Conservation (phyloP, 2,888 invertebrate genomes). For the Troides oblongomaculatus region DNA sequence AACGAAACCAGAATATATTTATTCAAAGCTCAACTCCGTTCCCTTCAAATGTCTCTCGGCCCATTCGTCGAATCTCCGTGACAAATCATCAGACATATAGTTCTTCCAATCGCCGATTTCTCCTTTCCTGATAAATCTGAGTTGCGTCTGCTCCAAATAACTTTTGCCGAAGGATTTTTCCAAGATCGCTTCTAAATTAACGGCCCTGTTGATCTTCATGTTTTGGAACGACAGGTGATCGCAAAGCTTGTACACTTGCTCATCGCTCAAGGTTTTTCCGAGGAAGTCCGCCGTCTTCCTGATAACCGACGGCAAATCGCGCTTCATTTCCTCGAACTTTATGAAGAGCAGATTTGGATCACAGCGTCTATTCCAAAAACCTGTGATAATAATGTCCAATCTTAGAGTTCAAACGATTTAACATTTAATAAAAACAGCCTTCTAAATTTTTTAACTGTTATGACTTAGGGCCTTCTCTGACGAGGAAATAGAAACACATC, state of each 20-base stretch:
- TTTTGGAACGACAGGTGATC: slow-evolving; percentile 88
- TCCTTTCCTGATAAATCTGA: slow-evolving; percentile 87
- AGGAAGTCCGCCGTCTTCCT: slow-evolving; percentile 86
- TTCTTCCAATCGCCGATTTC: slow-evolving; percentile 90
- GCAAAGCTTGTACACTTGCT: slow-evolving; percentile 83
- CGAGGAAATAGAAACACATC: no score
- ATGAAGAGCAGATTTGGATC: slow-evolving; percentile 88
- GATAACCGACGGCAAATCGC: slow-evolving; percentile 84
- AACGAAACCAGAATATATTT: slow-evolving; percentile 23
- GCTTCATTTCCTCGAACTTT: slow-evolving; percentile 91
- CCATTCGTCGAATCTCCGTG: slow-evolving; percentile 86
- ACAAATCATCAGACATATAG: slow-evolving; percentile 86
- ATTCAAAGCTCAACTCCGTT: slow-evolving; percentile 82
- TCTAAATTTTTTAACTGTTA: no score
- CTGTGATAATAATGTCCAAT: slow-evolving; percentile 40
- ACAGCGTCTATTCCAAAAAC: slow-evolving; percentile 85
- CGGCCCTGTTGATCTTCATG: slow-evolving; percentile 90
- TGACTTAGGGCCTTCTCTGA: no score
- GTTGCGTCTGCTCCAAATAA: slow-evolving; percentile 69
- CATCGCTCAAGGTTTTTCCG: slow-evolving; percentile 82
- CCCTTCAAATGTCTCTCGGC: slow-evolving; percentile 80
- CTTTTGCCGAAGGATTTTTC: slow-evolving; percentile 74
- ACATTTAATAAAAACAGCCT: no score
- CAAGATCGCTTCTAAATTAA: slow-evolving; percentile 85
- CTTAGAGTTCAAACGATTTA: no score